A percentile compares a stretch with the other conserved stretches of the same genome.
These are phyloP conservation scores for Cygnus atratus DNA, from an alignment of 2,113 vertebrate species.

Conservation along the genomic window DNA sequence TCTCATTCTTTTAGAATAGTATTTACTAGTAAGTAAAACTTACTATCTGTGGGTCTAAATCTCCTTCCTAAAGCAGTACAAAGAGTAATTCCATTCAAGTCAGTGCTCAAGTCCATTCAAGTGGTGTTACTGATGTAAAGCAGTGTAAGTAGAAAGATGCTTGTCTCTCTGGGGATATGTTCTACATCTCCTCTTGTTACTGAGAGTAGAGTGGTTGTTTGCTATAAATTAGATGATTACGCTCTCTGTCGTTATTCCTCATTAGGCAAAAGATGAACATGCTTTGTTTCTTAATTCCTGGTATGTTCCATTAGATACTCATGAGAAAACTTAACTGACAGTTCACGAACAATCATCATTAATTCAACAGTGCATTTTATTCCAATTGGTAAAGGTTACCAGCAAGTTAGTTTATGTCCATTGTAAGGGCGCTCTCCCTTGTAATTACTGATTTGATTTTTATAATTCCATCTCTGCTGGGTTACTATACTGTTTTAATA, in stretches of 20 bases:
- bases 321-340: constrained; percentile 19
- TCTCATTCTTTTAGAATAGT: constrained; percentile 8
- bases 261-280: constrained; percentile 38
- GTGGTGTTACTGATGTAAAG: not conserved
- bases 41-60: not conserved
- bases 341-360: not conserved
- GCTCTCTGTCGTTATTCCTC: constrained; percentile 1
- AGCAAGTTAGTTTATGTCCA: not conserved
- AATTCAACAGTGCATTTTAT: constrained; percentile 22
- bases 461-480: not conserved
- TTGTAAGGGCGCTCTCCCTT: not conserved
- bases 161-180: constrained; percentile 27
- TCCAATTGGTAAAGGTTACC: constrained; percentile 2
- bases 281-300: constrained; percentile 30
- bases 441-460: not conserved
- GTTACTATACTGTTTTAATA: not conserved
- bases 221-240: constrained; percentile 43
- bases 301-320: not conserved
- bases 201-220: not conserved
- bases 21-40: constrained; percentile 23
- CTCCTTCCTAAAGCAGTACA: not conserved
- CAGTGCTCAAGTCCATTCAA: not conserved
- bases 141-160: not conserved
- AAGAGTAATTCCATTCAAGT: not conserved
- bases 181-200: constrained; percentile 21